Percentiles rank a stretch among this genome's conserved stretches.
Conservation (phyloP, 2,888 invertebrate genomes). For the Trachelus tabidus region DNA sequence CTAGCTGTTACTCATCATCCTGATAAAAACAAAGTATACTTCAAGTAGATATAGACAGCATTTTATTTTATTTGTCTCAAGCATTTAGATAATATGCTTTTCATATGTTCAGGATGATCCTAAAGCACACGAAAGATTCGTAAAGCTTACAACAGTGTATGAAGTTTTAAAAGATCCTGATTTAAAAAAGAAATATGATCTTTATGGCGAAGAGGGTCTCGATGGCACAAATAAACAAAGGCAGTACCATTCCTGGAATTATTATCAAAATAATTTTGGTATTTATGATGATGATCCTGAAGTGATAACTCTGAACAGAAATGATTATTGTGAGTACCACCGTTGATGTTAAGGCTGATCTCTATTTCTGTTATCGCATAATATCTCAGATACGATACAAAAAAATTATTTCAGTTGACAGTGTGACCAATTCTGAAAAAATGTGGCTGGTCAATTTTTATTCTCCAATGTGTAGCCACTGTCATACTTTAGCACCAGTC, state of each 20-base stretch:
- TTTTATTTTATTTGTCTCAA: not conserved
- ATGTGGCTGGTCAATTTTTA: slow-evolving; percentile 91
- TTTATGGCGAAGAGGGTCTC: slow-evolving; percentile 80
- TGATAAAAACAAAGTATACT: slow-evolving; percentile 75
- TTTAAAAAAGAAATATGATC: slow-evolving; percentile 81
- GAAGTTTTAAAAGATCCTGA: slow-evolving; percentile 88
- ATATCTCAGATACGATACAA: not conserved
- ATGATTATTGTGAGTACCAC: slow-evolving; percentile 78
- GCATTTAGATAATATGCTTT: slow-evolving; percentile 4
- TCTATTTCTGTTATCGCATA: slow-evolving; percentile 1
- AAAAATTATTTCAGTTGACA: slow-evolving; percentile 60
- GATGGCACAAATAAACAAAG: slow-evolving; percentile 71
- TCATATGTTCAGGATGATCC: slow-evolving; percentile 73
- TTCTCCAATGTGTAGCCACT: slow-evolving; percentile 87
- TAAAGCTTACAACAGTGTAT: slow-evolving; percentile 85
- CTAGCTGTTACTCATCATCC: slow-evolving; percentile 80
- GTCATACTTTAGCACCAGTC: slow-evolving; percentile 83
- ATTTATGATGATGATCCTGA: slow-evolving; percentile 87
- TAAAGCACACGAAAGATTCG: slow-evolving; percentile 80
- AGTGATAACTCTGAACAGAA: slow-evolving; percentile 80
- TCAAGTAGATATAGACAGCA: not conserved
- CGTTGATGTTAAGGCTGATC: not conserved
- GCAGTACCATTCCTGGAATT: slow-evolving; percentile 83
- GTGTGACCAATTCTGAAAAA: slow-evolving; percentile 70
- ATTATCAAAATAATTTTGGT: slow-evolving; percentile 84